These are phyloP conservation scores for Microdon myrmicae DNA, from an alignment of 2,888 invertebrate genomes.

Conservation along the genomic window DNA sequence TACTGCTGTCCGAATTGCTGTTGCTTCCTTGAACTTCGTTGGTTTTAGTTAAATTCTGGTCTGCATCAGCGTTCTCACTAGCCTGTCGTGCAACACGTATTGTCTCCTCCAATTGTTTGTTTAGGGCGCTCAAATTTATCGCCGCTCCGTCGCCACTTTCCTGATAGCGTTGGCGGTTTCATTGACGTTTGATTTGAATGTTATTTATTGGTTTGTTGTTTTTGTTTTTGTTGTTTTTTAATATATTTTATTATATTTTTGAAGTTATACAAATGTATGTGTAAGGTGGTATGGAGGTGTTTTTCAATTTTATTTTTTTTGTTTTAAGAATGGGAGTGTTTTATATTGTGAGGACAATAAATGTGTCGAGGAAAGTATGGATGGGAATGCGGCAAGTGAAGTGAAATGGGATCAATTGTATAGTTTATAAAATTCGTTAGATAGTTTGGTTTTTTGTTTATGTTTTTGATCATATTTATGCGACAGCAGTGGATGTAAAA, in stretches of 20 bases:
- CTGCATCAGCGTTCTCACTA: slow-evolving; percentile 60
- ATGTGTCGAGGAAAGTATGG: slow-evolving; percentile 22
- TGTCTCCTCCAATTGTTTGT: slow-evolving; percentile 66
- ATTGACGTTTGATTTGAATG: neutral
- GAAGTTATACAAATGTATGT: slow-evolving; percentile 16
- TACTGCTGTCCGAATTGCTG: no score
- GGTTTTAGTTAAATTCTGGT: slow-evolving; percentile 62
- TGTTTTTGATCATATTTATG: slow-evolving; percentile 24
- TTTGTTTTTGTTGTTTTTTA: slow-evolving; percentile 34
- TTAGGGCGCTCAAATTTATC: slow-evolving; percentile 65
- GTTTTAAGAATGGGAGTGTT: neutral
- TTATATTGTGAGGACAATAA: slow-evolving; percentile 5
- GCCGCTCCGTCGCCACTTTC: slow-evolving; percentile 58
- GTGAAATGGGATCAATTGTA: slow-evolving; percentile 28
- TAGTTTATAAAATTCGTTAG: slow-evolving; percentile 20
- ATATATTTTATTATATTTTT: slow-evolving; percentile 23
- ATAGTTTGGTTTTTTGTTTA: slow-evolving; percentile 22
- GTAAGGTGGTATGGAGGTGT: slow-evolving; percentile 9
- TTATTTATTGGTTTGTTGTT: slow-evolving; percentile 6
- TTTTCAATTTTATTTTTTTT: slow-evolving; percentile 20
- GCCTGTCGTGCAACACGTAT: slow-evolving; percentile 67
- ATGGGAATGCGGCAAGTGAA: slow-evolving; percentile 28
- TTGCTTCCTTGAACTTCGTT: slow-evolving; percentile 58
- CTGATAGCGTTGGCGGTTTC: slow-evolving; percentile 12
- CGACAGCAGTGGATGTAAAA: slow-evolving; percentile 43